Base-by-base conservation (phyloP, 1,140 invertebrate species). In the Leptonema lineaticorne region DNA sequence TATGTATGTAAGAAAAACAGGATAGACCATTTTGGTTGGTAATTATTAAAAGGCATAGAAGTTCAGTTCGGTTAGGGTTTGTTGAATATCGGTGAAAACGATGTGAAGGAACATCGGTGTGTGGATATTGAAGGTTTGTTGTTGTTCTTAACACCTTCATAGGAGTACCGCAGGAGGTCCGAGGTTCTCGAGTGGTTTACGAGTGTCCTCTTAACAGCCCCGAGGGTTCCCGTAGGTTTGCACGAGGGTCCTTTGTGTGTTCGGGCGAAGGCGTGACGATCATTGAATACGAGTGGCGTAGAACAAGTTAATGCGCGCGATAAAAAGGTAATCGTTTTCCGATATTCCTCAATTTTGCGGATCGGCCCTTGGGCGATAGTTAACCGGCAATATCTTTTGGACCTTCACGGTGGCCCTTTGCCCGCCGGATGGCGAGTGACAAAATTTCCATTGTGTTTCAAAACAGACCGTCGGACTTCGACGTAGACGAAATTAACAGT, bases 271-370 rank as follows among this genome's bases (percentile, higher is more conserved):
- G n/a, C 33, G 62, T 37, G 45, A 64, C 37, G 62, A 64, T 64
- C 62, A 64, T 64, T 64, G 62, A 64, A 64, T 64, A 64, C 62
- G 41, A 46, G 41, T 46, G 41, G 45, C 41, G 46, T 22, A 24
- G 62, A 64, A 64, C 62, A 64, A 64, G 62, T 64, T 64, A 64
- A 64, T 53, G 62, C 45, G n/a, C 16, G 46, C 62, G 62, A 64
- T 64, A 64, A 64, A 62, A 64, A 64, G 62, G 62, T 64, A 71
- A 71, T 71, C 69, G 69, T 71, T 71, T 71, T 71, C 69, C 69
- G 66, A 71, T 71, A 71, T 71, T 71, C 69, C 69, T 71, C 69
- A 71, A 71, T 71, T 71, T 65, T 64, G 59, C 29, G 29, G 69
- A 68, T 68, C 65, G 66, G 16, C 63, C 69, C 60, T 48, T 62